Evolutionary conservation across 64 coral and sea anemone genomes (phyloP).

Genomic region (Porites lutea): DNA sequence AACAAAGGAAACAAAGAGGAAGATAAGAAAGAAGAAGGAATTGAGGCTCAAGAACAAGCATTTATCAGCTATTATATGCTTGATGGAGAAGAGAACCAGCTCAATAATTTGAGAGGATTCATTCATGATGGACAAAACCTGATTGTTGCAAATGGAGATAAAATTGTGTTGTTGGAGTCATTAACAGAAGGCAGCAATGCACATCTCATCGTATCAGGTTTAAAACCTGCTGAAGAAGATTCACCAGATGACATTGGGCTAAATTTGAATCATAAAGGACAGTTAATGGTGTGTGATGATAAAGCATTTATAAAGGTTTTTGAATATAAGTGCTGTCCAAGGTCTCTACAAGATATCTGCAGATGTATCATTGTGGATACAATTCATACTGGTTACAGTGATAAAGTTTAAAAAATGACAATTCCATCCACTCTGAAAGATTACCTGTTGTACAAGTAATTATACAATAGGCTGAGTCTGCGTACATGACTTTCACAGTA

Average conservation of each 20-base stretch:
- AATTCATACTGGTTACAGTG: not conserved
- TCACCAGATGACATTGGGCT: not conserved
- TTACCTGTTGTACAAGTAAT: no score
- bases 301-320: conserved; percentile 39
- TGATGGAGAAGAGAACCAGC: conserved; percentile 55
- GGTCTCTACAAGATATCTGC: conserved; percentile 47
- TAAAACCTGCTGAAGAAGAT: conserved; percentile 17
- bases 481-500: no score
- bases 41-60: conserved; percentile 29
- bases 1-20: conserved; percentile 18
- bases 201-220: no score
- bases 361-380: conserved; percentile 21
- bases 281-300: conserved; percentile 75
- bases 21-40: no score
- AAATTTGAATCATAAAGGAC: conserved; percentile 47
- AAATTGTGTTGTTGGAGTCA: conserved; percentile 63
- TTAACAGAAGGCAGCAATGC: no score
- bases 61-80: conserved; percentile 60
- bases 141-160: conserved; percentile 46
- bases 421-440: not conserved
- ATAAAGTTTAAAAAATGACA: conserved; percentile 12
- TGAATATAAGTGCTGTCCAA: conserved; percentile 46
- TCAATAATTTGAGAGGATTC: conserved; percentile 10
- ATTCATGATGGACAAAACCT: conserved; percentile 76
- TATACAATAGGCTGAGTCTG: no score